Evolutionary conservation across 2,797 vertebrate genomes (phyloP).

Genomic region (Trematomus bernacchii): DNA sequence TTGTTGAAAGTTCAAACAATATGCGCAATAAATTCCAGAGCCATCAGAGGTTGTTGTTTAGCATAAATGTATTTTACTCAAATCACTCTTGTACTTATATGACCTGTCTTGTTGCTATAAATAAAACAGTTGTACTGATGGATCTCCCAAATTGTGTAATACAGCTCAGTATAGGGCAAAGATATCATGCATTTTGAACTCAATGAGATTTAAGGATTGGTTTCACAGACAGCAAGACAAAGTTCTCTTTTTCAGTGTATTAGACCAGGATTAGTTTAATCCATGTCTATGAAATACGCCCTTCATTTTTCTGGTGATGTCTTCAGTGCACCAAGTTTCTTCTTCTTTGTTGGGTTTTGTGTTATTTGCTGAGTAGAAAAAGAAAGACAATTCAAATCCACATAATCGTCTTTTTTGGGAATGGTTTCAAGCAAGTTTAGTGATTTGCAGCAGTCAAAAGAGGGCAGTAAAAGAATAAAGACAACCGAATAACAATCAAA

Average conservation of each 20-base stretch:
- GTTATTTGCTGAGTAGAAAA: slow-evolving; percentile 43
- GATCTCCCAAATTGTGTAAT: slow-evolving; percentile 27
- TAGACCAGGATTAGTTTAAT: slow-evolving; percentile 78
- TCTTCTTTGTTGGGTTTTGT: slow-evolving; percentile 29
- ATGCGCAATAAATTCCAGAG: slow-evolving; percentile 31
- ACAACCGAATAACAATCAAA: slow-evolving; percentile 23
- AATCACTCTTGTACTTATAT: slow-evolving; percentile 18
- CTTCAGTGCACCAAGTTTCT: slow-evolving; percentile 45
- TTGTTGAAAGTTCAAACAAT: slow-evolving; percentile 43
- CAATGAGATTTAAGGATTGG: slow-evolving; percentile 67
- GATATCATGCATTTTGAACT: slow-evolving; percentile 67
- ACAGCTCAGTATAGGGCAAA: slow-evolving; percentile 19
- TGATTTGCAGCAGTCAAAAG: slow-evolving; percentile 31
- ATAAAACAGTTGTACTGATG: slow-evolving; percentile 37
- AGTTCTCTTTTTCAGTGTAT: slow-evolving; percentile 70
- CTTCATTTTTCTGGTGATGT: slow-evolving; percentile 65
- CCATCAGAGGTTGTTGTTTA: slow-evolving; percentile 29
- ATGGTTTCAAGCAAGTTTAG: slow-evolving; percentile 37
- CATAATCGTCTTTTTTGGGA: slow-evolving; percentile 22
- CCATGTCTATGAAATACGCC: slow-evolving; percentile 70
- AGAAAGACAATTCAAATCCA: slow-evolving; percentile 38
- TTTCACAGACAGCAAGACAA: slow-evolving; percentile 65
- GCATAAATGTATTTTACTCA: slow-evolving; percentile 9
- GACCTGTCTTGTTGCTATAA: neutral
- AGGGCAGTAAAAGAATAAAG: slow-evolving; percentile 9